Base-by-base conservation (phyloP, 2,797 vertebrate genomes). In the Ctenosaura bakeri region DNA sequence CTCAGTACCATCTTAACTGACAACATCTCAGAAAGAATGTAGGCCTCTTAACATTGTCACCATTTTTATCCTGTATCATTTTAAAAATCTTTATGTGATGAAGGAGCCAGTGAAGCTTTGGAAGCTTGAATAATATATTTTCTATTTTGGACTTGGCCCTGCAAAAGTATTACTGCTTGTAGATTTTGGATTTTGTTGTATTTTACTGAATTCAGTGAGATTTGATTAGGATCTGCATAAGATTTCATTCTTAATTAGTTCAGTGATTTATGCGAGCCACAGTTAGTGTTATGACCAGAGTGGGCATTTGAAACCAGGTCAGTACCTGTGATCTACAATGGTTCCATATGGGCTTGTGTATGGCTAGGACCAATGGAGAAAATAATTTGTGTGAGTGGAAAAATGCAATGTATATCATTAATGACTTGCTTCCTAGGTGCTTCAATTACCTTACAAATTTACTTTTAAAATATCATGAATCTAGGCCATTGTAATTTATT, bases 191-290 rank as follows among this genome's bases (percentile, higher is more conserved):
- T 46, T 46, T 59, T 59, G 59, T 24, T 74, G 35, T 54, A 13
- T 85, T 7, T 22, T 50, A 54, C 2, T 52, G 78, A 56, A 6
- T 62, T 80, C 50, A 74, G 35, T 54, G 35, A 46, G 42, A 62
- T 20, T 7, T 26, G 35, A 10, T 46, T 12, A 64, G 56, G 46
- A 74, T 62, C n/a, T 5, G 8, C 52, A 59, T 66, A 64, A 1
- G 74, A n/a, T 64, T 50, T 32, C 42, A 46, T 32, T 22, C 24
- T 71, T 46, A 83, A 35, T n/a, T 38, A 83, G 26, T 35, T 22
- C n/a, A 82, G 64, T 88, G 64, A 62, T 38, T 89, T 89, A n/a
- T 18, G 54, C 26, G 83, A 71, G 32, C 46, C n/a, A 16, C 5
- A 76, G 50, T 56, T 20, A 38, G 71, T 22, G 16, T 35, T 52